Conservation (phyloP, 2,113 vertebrate genomes). For the Carlito syrichta region DNA sequence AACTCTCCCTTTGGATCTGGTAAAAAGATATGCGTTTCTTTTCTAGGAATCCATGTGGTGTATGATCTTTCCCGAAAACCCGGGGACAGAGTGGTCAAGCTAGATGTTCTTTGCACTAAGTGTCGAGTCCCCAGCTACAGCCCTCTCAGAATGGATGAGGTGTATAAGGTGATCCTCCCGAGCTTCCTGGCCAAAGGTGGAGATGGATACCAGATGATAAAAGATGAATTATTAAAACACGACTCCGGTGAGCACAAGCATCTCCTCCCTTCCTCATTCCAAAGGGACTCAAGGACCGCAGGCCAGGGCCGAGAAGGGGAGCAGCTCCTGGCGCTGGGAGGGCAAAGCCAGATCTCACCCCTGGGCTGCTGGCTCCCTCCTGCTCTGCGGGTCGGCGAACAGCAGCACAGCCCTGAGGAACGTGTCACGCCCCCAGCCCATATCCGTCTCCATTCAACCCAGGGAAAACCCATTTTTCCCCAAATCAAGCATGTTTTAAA, state of each 20-base stretch:
- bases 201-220: conserved; percentile 90
- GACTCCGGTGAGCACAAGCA: conserved; percentile 86
- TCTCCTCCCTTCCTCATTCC: neutral
- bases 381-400: neutral
- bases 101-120: conserved; percentile 87
- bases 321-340: no score
- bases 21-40: neutral
- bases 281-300: neutral
- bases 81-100: conserved; percentile 81
- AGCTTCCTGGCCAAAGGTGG: conserved; percentile 89
- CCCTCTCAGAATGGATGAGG: conserved; percentile 78
- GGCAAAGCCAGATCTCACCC: neutral
- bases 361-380: rapidly evolving
- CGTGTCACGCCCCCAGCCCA: neutral
- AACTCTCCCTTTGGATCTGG: neutral
- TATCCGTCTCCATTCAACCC: neutral
- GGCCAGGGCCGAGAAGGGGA: neutral
- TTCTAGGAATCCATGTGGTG: conserved; percentile 88
- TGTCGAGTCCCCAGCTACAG: conserved; percentile 90
- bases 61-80: conserved; percentile 84
- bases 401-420: neutral
- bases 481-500: neutral
- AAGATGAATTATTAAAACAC: conserved; percentile 85
- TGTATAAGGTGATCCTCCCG: conserved; percentile 87
- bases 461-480: neutral